phyloP scores from a whole-genome alignment of 2,113 vertebrate species.

The Cisticola juncidis region DNA sequence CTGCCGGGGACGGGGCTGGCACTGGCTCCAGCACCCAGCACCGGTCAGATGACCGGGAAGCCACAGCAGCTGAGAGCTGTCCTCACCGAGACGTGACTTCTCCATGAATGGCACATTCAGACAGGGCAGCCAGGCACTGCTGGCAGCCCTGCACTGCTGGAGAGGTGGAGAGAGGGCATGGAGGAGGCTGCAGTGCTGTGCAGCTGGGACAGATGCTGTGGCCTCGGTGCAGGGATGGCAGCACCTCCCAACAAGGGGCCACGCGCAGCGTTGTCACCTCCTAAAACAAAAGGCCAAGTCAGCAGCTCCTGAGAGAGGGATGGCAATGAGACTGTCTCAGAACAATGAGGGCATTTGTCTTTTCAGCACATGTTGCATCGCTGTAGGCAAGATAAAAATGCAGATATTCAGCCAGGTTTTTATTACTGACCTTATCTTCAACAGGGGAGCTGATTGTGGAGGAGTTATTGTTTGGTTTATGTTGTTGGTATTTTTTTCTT shows the following conservation, averaged over 20 bases:
- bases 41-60: not conserved
- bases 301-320: conserved; percentile 37
- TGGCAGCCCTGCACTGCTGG: not conserved
- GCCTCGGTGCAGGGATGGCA: not conserved
- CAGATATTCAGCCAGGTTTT: conserved; percentile 35
- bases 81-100: not conserved
- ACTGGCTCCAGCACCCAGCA: not conserved
- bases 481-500: not conserved
- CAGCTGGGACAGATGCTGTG: not conserved
- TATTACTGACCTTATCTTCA: conserved; percentile 59
- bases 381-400: conserved; percentile 54
- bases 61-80: conserved; percentile 16
- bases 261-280: conserved; percentile 16
- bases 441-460: not conserved
- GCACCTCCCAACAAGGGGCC: conserved; percentile 19
- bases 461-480: not conserved
- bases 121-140: not conserved
- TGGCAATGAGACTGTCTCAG: not conserved
- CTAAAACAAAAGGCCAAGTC: conserved; percentile 57
- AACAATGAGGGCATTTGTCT: conserved; percentile 55
- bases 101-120: conserved; percentile 20
- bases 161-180: fast-evolving
- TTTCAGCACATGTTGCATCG: conserved; percentile 43
- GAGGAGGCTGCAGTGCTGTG: not conserved
- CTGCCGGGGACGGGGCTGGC: not conserved